These are phyloP conservation scores for Neotragus pygmaeus DNA, from an alignment of 2,113 vertebrate genomes.

Conservation along the genomic window DNA sequence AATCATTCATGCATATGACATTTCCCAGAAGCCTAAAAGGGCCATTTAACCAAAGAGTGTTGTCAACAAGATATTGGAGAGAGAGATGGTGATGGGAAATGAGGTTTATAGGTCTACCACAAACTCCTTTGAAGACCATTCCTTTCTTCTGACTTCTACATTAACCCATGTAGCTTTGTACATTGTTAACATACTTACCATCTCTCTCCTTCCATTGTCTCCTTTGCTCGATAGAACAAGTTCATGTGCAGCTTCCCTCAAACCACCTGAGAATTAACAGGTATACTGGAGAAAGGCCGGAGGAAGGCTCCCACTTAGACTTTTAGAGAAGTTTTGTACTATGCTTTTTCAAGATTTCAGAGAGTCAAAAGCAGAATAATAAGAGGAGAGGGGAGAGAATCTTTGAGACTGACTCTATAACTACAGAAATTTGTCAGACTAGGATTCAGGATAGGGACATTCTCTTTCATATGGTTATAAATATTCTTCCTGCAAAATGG, in stretches of 20 bases:
- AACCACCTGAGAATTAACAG: neutral
- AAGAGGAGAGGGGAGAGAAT: neutral
- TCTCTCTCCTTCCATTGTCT: neutral
- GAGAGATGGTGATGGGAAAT: neutral
- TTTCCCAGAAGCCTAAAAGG: neutral
- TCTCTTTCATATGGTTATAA: constrained; percentile 20
- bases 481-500: constrained; percentile 53
- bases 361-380: neutral
- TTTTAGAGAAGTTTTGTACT: constrained; percentile 14
- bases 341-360: neutral
- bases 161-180: neutral
- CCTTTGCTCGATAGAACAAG: neutral
- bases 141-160: neutral
- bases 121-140: neutral
- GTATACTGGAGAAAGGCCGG: neutral
- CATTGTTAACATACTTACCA: neutral
- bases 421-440: constrained; percentile 34
- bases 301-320: neutral
- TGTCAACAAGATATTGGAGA: neutral
- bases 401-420: neutral
- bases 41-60: neutral
- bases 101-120: fast-evolving
- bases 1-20: neutral
- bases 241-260: neutral
- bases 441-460: neutral